Evolutionary conservation across 2,113 vertebrate species (phyloP).

Genomic region (Hydrochoerus hydrochaeris): DNA sequence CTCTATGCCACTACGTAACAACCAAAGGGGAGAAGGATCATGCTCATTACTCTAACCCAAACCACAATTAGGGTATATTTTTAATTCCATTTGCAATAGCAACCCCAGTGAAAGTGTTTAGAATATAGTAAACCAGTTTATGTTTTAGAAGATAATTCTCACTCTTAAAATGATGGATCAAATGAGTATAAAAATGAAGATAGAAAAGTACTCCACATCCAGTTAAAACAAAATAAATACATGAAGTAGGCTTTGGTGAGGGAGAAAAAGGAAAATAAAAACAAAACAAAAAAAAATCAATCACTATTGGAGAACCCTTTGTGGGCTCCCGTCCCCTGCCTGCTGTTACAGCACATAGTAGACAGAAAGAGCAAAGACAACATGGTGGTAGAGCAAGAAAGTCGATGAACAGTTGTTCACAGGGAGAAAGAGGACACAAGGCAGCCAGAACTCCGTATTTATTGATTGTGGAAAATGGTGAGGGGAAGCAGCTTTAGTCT

Average conservation of each 20-base stretch:
- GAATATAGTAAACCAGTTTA: background rate
- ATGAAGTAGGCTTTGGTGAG: background rate
- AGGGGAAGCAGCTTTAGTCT: background rate
- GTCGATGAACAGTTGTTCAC: background rate
- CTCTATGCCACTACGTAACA: background rate
- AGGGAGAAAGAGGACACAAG: background rate
- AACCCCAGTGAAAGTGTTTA: background rate
- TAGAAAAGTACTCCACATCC: background rate
- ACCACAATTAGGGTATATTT: background rate
- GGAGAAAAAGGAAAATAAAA: background rate
- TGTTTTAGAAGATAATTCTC: conserved; percentile 9
- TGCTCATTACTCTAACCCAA: background rate
- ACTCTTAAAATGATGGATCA: background rate
- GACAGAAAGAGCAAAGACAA: background rate
- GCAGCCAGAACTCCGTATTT: background rate
- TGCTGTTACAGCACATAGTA: background rate
- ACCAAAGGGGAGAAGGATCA: background rate
- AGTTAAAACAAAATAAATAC: background rate
- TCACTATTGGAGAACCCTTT: background rate
- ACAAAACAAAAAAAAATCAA: background rate
- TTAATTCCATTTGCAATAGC: background rate
- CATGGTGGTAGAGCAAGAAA: background rate
- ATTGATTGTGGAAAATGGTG: background rate
- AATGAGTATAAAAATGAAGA: background rate
- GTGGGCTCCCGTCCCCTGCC: background rate